These are phyloP conservation scores for Okapia johnstoni DNA, from an alignment of 2,113 vertebrate genomes.

Conservation along the genomic window DNA sequence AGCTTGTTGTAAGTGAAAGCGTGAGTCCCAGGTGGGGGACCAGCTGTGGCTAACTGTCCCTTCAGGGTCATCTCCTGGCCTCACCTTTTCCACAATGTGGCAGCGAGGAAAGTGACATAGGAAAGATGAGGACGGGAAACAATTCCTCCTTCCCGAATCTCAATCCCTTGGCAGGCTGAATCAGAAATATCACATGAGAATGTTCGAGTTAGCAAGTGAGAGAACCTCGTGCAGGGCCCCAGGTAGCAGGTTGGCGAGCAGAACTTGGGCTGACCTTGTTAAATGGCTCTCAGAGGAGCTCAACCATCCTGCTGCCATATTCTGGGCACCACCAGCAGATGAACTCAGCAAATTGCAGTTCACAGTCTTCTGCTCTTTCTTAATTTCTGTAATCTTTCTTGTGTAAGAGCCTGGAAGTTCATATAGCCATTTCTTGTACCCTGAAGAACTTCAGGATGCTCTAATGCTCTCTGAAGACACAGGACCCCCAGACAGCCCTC, in stretches of 20 bases:
- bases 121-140: neutral
- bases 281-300: neutral
- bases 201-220: neutral
- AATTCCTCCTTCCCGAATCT: neutral
- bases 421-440: accelerated
- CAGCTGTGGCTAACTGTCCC: neutral
- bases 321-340: neutral
- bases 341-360: neutral
- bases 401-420: neutral
- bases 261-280: neutral
- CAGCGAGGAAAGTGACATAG: accelerated
- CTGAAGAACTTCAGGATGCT: neutral
- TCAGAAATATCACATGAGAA: neutral
- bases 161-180: neutral
- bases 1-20: neutral
- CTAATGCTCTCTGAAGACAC: accelerated
- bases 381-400: neutral
- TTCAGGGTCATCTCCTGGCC: neutral
- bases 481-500: neutral
- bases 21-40: accelerated
- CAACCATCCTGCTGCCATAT: neutral
- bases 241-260: neutral
- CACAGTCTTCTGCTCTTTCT: neutral
- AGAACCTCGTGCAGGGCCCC: neutral
- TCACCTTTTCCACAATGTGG: neutral